Evolutionary conservation across 2,888 invertebrate genomes (phyloP), one percentile per base, ranked within the genome.

Genomic region (Panzeria rudis): DNA sequence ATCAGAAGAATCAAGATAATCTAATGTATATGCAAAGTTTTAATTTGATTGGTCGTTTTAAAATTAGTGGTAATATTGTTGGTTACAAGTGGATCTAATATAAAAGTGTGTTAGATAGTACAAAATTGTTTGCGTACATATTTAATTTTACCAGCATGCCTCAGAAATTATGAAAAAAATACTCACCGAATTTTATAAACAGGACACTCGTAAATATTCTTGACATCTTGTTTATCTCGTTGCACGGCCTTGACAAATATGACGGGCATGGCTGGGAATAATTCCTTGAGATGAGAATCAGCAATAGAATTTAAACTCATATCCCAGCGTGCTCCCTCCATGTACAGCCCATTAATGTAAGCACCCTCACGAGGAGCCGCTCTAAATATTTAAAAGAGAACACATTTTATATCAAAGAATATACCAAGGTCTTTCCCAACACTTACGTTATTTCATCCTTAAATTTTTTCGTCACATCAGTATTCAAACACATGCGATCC

Each of bases 311-410:
- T 97, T 13, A 94, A 91, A 88, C 94, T 94, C 20, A 94, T 94
- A 92, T 98, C 98, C 98, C 98, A 98, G 85, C 98, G 95, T 15
- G 98, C 98, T 61, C 98, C 98, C 93, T 98, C 98, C 97, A 98
- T 97, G 92, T 94, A 97, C 79, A 98, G 93, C 0, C 97, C 97
- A 92, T 97, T 95, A 72, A 98, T 95, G 91, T 97, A 97, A 5
- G 98, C 97, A 20, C 98, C 98, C 91, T 98, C 98, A 62, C 97
- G 95, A 0, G 98, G 98, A 0, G 98, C 95, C 0, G 95, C 94
- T 44, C 96, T 96, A 56, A 13, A 29, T 20, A 50, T 44, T 20
- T n/a, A 2, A 9, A 20, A 17, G 3, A 9, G 13, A 29, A 15
- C 0, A 25, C 9, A 17, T 15, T 15, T 86, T 17, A 73, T 44